A percentile compares a stretch with the other conserved stretches of the same genome.
Evolutionary conservation across 1,140 invertebrate genomes (phyloP).

Genomic region (Heliconius nattereri): DNA sequence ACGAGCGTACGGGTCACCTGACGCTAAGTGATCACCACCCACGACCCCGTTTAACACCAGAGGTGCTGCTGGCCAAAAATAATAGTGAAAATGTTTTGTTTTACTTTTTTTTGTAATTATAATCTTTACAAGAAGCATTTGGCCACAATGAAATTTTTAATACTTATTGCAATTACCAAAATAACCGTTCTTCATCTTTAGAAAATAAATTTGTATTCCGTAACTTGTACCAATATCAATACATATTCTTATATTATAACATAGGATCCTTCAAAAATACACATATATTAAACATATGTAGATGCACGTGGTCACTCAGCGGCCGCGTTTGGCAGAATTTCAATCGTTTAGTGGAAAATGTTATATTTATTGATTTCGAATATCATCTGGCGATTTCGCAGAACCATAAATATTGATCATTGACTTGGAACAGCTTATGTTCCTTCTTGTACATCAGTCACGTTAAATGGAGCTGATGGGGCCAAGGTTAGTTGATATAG

Average conservation of each 20-base stretch:
- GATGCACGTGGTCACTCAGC: not conserved
- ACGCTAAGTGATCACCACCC: too few species aligned
- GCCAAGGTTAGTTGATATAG: not conserved
- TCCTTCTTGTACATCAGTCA: constrained; percentile 1
- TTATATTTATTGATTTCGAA: constrained; percentile 30
- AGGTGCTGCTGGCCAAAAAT: too few species aligned
- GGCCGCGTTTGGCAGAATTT: constrained; percentile 27
- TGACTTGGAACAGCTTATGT: constrained; percentile 10
- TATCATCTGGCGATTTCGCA: constrained; percentile 30
- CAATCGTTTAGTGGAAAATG: constrained; percentile 32
- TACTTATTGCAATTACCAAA: too few species aligned
- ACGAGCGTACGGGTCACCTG: too few species aligned
- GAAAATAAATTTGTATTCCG: too few species aligned
- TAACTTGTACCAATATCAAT: not conserved
- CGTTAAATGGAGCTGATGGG: not conserved
- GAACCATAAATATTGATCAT: constrained; percentile 18
- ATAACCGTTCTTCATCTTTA: too few species aligned
- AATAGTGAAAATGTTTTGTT: too few species aligned
- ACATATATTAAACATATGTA: not conserved
- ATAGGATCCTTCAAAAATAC: not conserved
- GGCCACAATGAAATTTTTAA: too few species aligned
- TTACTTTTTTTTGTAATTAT: too few species aligned
- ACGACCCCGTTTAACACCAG: too few species aligned
- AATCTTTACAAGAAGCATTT: too few species aligned
- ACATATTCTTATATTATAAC: not conserved